Base-by-base conservation (phyloP, 2,888 invertebrate species). In the Cerceris rybyensis region DNA sequence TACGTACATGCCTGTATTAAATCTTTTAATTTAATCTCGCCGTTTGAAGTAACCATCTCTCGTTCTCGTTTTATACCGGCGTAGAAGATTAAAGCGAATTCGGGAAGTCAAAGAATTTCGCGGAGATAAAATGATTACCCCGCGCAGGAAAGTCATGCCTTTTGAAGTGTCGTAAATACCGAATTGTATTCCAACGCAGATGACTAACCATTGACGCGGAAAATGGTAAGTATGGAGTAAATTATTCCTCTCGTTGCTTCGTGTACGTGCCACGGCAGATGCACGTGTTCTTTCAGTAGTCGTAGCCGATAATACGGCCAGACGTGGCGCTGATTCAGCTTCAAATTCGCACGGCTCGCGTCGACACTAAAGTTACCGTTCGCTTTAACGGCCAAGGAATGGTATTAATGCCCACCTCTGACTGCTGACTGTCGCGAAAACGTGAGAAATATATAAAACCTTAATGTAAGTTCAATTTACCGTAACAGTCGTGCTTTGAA, bases 281-380 rank as follows among this genome's bases (percentile, higher is more conserved):
- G 70, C 74, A 61, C 68, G 73, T 75, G 83, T 78, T 81, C 83
- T 79, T 81, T 70, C 74, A 70, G 79, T 79, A 71, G 83, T 77
- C 54, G 58, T 58, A 76, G 60, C 70, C 83, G 72, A 83, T 83
- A 83, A 83, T 81, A 83, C 58, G 76, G 63, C 68, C 80, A 67
- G 83, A 72, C 64, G 77, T 63, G 54, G 69, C 57, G 78, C 78
- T 72, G 78, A 79, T 72, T 79, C 78, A 79, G 78, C 78, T 28
- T 66, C 69, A 67, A 79, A 70, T 58, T 76, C 63, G 67, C 78
- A 41, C 28, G 17, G 43, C 41, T 61, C 61, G 49, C 46, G 39
- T 71, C 68, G 61, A 72, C 72, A 61, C 66, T 72, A 60, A 65
- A 77, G 61, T 72, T 66, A 50, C 59, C 54, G n/a, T 42, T 71